Percentiles rank a stretch among this genome's conserved stretches.
Conservation (phyloP, 2,113 vertebrate species). For the Zosterops lateralis region DNA sequence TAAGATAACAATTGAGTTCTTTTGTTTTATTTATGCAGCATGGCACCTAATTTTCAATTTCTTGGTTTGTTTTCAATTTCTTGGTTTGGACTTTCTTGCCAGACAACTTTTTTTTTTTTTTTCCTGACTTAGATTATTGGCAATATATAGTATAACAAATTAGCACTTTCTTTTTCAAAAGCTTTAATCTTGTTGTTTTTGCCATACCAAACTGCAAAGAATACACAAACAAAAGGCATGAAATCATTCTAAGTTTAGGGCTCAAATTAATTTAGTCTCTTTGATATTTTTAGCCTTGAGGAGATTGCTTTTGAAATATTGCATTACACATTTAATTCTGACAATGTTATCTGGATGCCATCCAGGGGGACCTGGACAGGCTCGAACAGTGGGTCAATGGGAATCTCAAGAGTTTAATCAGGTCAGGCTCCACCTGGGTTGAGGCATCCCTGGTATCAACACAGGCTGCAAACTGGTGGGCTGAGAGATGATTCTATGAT, state of each 20-base stretch:
- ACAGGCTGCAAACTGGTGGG: not conserved
- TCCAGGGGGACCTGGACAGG: not conserved
- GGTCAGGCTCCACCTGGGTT: not conserved
- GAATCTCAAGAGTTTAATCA: not conserved
- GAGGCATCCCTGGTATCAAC: not conserved
- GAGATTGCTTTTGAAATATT: not conserved
- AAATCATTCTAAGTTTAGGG: not conserved
- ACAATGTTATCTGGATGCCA: not conserved
- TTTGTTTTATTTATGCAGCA: not conserved
- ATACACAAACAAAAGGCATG: not conserved
- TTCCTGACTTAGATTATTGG: not conserved
- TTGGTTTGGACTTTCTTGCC: not conserved
- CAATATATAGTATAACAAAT: not conserved
- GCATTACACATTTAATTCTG: not conserved
- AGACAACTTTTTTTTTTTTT: not conserved
- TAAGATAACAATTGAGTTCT: not conserved
- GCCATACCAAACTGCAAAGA: not conserved
- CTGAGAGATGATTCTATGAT: not conserved
- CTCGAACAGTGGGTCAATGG: not conserved
- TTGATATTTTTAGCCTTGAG: not conserved
- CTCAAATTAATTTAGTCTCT: not conserved
- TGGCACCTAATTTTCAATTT: not conserved
- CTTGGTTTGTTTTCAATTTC: conserved; percentile 11
- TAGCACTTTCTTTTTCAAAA: not conserved
- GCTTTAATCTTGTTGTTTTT: conserved; percentile 2